Conservation (phyloP, 1,140 invertebrate genomes). For the Lepidurus arcticus region DNA sequence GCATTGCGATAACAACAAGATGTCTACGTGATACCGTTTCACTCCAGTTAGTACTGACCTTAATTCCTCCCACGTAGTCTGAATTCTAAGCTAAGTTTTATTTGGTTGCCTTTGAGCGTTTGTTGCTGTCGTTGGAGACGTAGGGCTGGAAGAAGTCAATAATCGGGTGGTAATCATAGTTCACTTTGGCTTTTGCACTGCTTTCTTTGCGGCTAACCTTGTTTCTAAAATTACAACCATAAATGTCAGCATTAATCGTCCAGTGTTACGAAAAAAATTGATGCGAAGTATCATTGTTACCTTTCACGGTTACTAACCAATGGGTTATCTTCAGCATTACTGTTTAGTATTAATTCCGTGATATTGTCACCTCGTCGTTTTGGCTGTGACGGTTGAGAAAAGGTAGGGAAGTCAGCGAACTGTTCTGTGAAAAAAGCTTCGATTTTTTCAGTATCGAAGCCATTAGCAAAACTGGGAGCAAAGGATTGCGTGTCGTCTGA, state of each 20-base stretch:
- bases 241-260: background rate
- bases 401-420: background rate
- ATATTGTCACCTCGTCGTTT: background rate
- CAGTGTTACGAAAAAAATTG: background rate
- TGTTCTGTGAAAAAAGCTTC: conserved; percentile 2
- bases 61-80: background rate
- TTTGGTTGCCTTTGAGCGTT: background rate
- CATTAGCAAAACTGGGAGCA: conserved; percentile 11
- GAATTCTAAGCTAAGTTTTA: background rate
- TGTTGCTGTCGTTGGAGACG: background rate
- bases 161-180: conserved; percentile 78
- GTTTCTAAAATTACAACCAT: background rate
- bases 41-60: conserved; percentile 3
- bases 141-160: conserved; percentile 64
- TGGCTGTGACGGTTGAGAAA: background rate
- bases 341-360: background rate
- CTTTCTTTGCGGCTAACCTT: background rate
- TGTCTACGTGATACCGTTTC: background rate
- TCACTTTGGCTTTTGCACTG: conserved; percentile 50
- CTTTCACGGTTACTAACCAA: background rate
- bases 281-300: background rate
- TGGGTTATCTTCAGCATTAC: background rate
- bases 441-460: background rate
- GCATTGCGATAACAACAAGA: background rate
- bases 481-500: background rate